Evolutionary conservation across 1,140 invertebrate genomes (phyloP).

Genomic region (Vanessa atalanta): DNA sequence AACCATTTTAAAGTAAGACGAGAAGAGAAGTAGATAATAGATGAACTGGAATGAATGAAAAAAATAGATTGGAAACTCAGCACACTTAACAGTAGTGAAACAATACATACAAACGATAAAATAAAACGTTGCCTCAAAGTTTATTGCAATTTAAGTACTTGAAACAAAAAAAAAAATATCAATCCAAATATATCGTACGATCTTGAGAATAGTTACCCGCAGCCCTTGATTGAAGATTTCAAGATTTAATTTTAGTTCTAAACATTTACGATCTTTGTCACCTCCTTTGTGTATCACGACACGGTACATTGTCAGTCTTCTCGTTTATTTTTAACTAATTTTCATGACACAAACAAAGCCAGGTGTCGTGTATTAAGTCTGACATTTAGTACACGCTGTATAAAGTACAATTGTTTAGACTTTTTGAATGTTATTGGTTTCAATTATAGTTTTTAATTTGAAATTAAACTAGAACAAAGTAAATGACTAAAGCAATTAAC

Average conservation of each 20-base stretch:
- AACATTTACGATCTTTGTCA: constrained; percentile 62
- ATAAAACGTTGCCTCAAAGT: too few species aligned
- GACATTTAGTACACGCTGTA: neutral
- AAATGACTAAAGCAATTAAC: too few species aligned
- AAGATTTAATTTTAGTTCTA: constrained; percentile 55
- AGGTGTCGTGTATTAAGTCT: constrained; percentile 2
- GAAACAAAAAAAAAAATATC: too few species aligned
- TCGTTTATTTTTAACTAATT: constrained; percentile 57
- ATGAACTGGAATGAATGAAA: too few species aligned
- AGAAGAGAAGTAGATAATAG: too few species aligned
- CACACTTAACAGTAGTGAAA: too few species aligned
- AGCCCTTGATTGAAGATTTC: constrained; percentile 48
- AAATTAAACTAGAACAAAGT: too few species aligned
- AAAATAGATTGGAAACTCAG: too few species aligned
- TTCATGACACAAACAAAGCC: constrained; percentile 38
- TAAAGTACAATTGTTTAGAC: neutral
- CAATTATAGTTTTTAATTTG: neutral
- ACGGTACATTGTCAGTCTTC: constrained; percentile 37
- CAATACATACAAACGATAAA: too few species aligned
- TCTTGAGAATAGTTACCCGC: constrained; percentile 24
- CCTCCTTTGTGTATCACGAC: constrained; percentile 50
- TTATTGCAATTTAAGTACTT: too few species aligned
- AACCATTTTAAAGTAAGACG: too few species aligned
- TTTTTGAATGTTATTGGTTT: neutral
- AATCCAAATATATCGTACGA: neutral